Base-by-base conservation (phyloP, 2,888 invertebrate genomes). In the Ferrisia virgata region DNA sequence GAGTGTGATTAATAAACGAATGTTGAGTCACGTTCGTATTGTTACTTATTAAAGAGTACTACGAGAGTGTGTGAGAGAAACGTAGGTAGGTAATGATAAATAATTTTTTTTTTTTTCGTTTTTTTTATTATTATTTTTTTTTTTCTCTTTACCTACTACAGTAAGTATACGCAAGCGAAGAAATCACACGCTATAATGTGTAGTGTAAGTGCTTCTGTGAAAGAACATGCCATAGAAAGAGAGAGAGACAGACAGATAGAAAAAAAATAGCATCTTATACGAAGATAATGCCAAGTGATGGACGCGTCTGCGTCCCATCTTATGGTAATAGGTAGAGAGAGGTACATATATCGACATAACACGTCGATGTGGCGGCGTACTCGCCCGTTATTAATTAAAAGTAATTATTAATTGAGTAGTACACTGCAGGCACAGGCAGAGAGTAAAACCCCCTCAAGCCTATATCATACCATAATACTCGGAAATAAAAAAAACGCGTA, bases 1-100 rank as follows among this genome's bases (percentile, higher is more conserved):
- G 58, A 58, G 33, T 36, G 36, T 76, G 72, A 76, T 76, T 76
- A 76, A 76, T 76, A 76, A 76, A 76, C 72, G 72, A 76, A 76
- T 36, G 36, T 76, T 76, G 72, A 76, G 72, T 76, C 72, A 76
- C 72, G 72, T 76, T 76, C 72, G 33, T 36, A 76, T 76, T 76
- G 36, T 36, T 36, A 36, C 18, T 18, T 18, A 25, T 22, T 13
- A 47, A 2, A 47, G 0, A 47, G n/a, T 13, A n/a, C n/a, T n/a
- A n/a, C n/a, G n/a, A n/a, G n/a, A 43, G 43, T n/a, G 0, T 5
- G 4, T 22, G 22, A 53, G 53, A 53, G 53, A 36, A 76, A 36
- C 33, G 28, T 36, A 76, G 36, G 72, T 36, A 76, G 36, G 5
- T 76, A 76, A 76, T 76, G 72, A 76, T 76, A 76, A 76, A 76